phyloP scores from a whole-genome alignment of 2,888 invertebrate genomes.

The Diadegma fenestrale region DNA sequence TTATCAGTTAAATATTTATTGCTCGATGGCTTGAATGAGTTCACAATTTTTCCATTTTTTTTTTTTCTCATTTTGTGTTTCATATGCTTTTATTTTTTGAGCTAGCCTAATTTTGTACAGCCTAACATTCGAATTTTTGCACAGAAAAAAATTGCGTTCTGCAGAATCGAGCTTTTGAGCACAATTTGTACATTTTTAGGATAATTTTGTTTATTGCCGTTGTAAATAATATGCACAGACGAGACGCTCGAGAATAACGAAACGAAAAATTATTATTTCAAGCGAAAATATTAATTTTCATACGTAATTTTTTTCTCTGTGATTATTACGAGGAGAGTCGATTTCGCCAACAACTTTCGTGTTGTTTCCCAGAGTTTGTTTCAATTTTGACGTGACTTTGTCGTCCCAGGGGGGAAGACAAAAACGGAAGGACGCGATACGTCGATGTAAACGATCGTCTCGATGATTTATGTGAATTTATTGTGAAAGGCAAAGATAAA shows the following conservation, averaged over 20 bases:
- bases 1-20: not conserved
- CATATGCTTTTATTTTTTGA: constrained; percentile 37
- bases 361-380: constrained; percentile 49
- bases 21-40: not conserved
- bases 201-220: too few relatives aligned
- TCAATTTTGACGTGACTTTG: constrained; percentile 23
- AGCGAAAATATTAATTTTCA: not conserved
- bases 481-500: not conserved
- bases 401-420: constrained; percentile 38
- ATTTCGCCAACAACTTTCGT: constrained; percentile 19
- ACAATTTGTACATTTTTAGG: not conserved
- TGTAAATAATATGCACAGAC: not conserved
- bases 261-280: not conserved
- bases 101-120: constrained; percentile 32
- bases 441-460: not conserved
- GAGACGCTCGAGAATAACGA: not conserved
- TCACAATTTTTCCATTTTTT: constrained; percentile 51
- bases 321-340: not conserved
- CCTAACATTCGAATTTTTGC: constrained; percentile 46
- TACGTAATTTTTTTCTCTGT: not conserved
- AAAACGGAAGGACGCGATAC: not conserved
- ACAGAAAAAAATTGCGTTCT: constrained; percentile 20
- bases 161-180: not conserved
- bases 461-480: constrained; percentile 1
- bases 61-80: not conserved